Base-by-base conservation (phyloP, 2,113 vertebrate genomes). In the Corythornis madagascariensis region DNA sequence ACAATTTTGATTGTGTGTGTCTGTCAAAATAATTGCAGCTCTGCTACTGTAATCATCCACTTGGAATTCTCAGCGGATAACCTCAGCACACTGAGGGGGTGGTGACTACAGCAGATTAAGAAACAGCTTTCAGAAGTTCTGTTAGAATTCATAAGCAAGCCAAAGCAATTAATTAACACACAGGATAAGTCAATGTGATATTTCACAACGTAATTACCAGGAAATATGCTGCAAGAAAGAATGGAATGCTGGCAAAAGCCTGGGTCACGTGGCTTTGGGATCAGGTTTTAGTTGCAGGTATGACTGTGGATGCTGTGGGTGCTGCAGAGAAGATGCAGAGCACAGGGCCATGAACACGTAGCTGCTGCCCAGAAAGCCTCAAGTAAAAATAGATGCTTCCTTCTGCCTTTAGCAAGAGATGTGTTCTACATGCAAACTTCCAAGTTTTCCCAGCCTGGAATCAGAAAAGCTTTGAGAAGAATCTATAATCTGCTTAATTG, bases 141-240 rank as follows among this genome's bases (percentile, higher is more conserved):
- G 48, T 86, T 92, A 59, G 84, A 88, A 93, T 83, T 60, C 59
- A 17, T 79, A 83, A 77, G 63, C 59, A 76, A 93, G 92, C 77
- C 90, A 86, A 95, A 86, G 86, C 63, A 93, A 94, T 95, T 94
- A 94, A 95, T 86, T 92, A 93, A 83, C 84, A 92, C 77, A 90
- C 1, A 6, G 84, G 55, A 79, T 70, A 89, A 87, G 55, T 55
- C 77, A 72, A 52, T 20, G 31, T 87, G 81, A 84, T 81, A 79
- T 73, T 65, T 71, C 42, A 83, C 66, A 79, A 79, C 11, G 43
- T 82, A 85, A 90, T 92, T 95, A 93, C n/a, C 59, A 91, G 56
- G 43, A 92, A 90, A 94, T 11, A 85, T 25, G 47, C 53, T 87
- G 47, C 63, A 94, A 82, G 70, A 76, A 93, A 70, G 16, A 84